Base-by-base conservation (phyloP, 2,888 invertebrate species). In the Platycheirus rosarum region DNA sequence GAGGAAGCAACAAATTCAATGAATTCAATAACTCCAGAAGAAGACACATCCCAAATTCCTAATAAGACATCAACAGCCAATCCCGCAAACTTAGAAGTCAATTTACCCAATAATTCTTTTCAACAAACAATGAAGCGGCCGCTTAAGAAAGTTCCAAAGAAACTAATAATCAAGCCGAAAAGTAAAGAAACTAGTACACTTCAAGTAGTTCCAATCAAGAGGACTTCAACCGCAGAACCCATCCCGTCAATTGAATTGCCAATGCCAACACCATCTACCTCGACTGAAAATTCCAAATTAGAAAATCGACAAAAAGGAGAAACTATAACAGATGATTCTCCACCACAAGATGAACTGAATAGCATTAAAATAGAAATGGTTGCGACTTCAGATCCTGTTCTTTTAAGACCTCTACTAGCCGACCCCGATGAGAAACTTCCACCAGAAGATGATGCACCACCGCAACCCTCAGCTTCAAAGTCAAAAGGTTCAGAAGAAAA, bases 161-260 rank as follows among this genome's bases (percentile, higher is more conserved):
- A 88, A 85, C 86, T 91, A 68, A 87, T 90, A 78, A 90, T 91
- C 62, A 91, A 91, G 85, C 88, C 89, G 85, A 91, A 89, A 87
- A 86, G 85, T 73, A 73, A 74, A 26, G 68, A 55, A 8, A 2
- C 70, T 13, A 44, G 29, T 53, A 35, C 63, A 9, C 9, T 63
- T 8, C 35, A 44, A 46, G 7, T 13, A 40, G 26, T 14, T 13
- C 14, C 16, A 14, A 29, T 32, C 11, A 51, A 32, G 6, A 11
- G 13, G 26, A 26, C 14, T 60, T 16, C 42, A 44, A 29, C n/a
- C 0, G 18, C 5, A 14, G 23, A 18, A 8, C n/a, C 55, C n/a
- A 29, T 14, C 11, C 29, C 49, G 77, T 68, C 53, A 85, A 86
- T 82, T 85, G 84, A 84, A 85, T 85, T 66, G 13, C 63, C 29